phyloP scores from a whole-genome alignment of 2,888 invertebrate species.

The Minunthozetes semirufus region DNA sequence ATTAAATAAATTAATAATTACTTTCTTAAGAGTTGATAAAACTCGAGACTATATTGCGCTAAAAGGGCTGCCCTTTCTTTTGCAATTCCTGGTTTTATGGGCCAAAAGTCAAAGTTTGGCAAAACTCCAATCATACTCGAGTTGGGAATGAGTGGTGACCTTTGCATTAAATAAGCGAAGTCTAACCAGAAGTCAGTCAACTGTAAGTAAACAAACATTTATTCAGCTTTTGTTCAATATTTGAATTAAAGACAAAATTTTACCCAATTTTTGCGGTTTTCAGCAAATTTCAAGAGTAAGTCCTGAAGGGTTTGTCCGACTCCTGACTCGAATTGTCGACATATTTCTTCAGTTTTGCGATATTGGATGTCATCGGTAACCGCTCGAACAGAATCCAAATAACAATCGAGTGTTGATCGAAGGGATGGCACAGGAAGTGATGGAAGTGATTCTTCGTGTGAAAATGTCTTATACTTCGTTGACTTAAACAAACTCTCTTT shows the following conservation, averaged over 20 bases:
- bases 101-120: constrained; percentile 44
- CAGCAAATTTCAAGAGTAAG: constrained; percentile 50
- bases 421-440: constrained; percentile 55
- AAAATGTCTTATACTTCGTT: constrained; percentile 51
- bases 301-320: constrained; percentile 53
- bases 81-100: constrained; percentile 45
- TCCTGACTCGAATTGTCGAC: constrained; percentile 53
- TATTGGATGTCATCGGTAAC: constrained; percentile 52
- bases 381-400: constrained; percentile 53
- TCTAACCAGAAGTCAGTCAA: constrained; percentile 57
- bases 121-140: constrained; percentile 52
- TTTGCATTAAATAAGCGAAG: constrained; percentile 53
- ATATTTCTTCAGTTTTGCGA: constrained; percentile 49
- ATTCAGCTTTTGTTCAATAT: neutral
- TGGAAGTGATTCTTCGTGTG: constrained; percentile 53
- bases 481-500: constrained; percentile 31
- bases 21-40: constrained; percentile 53
- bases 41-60: constrained; percentile 48
- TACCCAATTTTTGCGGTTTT: constrained; percentile 55
- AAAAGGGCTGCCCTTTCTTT: constrained; percentile 47
- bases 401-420: constrained; percentile 53
- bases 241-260: constrained; percentile 34
- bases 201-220: constrained; percentile 43
- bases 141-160: constrained; percentile 53
- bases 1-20: constrained; percentile 40